A percentile compares a stretch with the other conserved stretches of the same genome.
phyloP scores from a whole-genome alignment of 1,140 invertebrate species.

The Venustaconcha ellipsiformis region DNA sequence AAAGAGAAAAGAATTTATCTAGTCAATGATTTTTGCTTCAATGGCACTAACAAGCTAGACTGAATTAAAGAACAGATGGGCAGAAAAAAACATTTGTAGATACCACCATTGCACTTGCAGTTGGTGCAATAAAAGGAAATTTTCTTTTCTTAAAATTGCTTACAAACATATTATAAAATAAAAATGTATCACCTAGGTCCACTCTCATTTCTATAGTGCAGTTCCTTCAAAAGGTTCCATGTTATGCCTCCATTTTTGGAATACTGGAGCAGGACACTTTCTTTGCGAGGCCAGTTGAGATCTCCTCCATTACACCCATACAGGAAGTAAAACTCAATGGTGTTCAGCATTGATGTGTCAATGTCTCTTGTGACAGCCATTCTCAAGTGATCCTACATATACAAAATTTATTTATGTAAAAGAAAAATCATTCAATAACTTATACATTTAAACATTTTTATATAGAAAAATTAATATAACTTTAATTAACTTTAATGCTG shows the following conservation, averaged over 20 bases:
- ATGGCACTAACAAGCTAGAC: neutral
- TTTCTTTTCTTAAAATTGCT: neutral
- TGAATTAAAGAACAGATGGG: neutral
- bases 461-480: too few relatives aligned
- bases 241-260: slow-evolving; percentile 70
- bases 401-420: too few relatives aligned
- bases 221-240: slow-evolving; percentile 68
- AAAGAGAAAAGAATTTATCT: too few relatives aligned
- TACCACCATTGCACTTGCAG: neutral
- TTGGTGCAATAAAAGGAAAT: neutral
- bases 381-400: slow-evolving; percentile 47
- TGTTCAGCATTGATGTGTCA: slow-evolving; percentile 67
- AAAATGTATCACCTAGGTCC: slow-evolving; percentile 51
- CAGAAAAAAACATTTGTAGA: neutral
- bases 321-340: slow-evolving; percentile 68
- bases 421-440: too few relatives aligned
- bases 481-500: too few relatives aligned
- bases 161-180: neutral
- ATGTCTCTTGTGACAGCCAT: slow-evolving; percentile 68
- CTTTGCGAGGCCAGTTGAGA: slow-evolving; percentile 56
- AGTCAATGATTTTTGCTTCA: too few relatives aligned
- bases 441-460: too few relatives aligned
- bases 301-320: slow-evolving; percentile 63
- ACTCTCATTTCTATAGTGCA: slow-evolving; percentile 64
- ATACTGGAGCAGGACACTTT: slow-evolving; percentile 70